A percentile compares a stretch with the other conserved stretches of the same genome.
Conservation (phyloP, 2,797 vertebrate species). For the Pseudochaenichthys georgianus region DNA sequence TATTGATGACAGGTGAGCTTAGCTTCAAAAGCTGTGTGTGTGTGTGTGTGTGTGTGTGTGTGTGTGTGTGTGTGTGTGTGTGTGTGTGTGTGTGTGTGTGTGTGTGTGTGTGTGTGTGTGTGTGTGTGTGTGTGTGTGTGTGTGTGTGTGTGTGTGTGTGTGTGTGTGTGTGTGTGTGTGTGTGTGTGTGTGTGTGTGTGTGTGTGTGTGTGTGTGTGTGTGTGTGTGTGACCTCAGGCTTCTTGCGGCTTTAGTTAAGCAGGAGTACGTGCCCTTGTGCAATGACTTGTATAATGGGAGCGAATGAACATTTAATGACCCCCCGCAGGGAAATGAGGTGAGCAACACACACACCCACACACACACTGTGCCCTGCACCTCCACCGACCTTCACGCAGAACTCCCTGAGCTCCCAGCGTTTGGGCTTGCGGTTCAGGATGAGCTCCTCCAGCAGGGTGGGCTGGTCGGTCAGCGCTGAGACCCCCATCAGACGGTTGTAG, state of each 20-base stretch:
- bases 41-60: neutral
- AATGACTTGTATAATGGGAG: slow-evolving; percentile 49
- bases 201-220: neutral
- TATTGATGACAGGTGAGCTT: neutral
- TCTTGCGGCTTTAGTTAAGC: slow-evolving; percentile 8
- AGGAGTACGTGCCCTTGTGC: slow-evolving; percentile 10
- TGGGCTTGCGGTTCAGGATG: slow-evolving; percentile 75
- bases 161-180: too few relatives aligned
- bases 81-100: slow-evolving; percentile 2
- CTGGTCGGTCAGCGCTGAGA: slow-evolving; percentile 72
- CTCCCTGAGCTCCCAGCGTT: slow-evolving; percentile 79
- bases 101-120: neutral
- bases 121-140: neutral
- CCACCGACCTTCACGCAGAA: slow-evolving; percentile 81
- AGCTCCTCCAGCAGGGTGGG: slow-evolving; percentile 80
- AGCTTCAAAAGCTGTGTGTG: neutral
- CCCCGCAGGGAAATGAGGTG: slow-evolving; percentile 33
- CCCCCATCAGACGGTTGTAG: slow-evolving; percentile 78
- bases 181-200: too few relatives aligned
- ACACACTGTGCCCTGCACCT: neutral
- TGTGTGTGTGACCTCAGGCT: slow-evolving; percentile 28
- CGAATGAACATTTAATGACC: slow-evolving; percentile 52
- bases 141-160: too few relatives aligned
- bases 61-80: neutral
- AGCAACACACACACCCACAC: neutral